Base-by-base conservation (phyloP, 2,888 invertebrate genomes). In the Tachina grossa region DNA sequence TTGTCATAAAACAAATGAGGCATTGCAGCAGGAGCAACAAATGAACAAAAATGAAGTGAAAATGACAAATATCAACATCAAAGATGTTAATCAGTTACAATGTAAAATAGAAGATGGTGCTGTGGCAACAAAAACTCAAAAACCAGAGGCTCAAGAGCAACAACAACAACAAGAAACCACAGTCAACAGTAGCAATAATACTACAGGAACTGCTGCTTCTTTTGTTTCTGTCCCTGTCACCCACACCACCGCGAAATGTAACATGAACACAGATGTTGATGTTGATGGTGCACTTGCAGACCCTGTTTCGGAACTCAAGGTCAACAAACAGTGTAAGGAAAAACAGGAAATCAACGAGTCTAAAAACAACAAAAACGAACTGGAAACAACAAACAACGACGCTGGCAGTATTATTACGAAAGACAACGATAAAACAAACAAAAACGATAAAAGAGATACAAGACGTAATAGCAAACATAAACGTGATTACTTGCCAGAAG, bases 261-360 rank as follows among this genome's bases (percentile, higher is more conserved):
- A 41, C 31, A 47, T 39, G 9, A 59, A 57, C 13, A 49, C 59
- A 61, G 19, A 43, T 63, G 76, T 6, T 69, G 13, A n/a, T 53
- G n/a, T n/a, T 65, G 39, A 4, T 53, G 51, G 8, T 31, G 51
- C 6, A 6, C 19, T 31, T n/a, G 59, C 22, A 66, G 83, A 78
- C 77, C 51, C 71, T 83, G 59, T 59, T 47, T 53, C 72, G 69
- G 72, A 76, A 59, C 85, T 83, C 85, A 85, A 85, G 85, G 85
- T 85, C 80, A 83, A 71, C 83, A 83, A 83, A 69, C 66, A 68
- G 31, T 51, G 14, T 16, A 77, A 55, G 31, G 77, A 65, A 66
- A 79, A 83, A 77, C 82, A 84, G 71, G 79, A 87, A 84, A 71
- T 68, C 68, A 77, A 80, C 71, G 83, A 82, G 77, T 49, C 10